phyloP scores from a whole-genome alignment of 2,888 invertebrate species.

The Mythimna pallens region DNA sequence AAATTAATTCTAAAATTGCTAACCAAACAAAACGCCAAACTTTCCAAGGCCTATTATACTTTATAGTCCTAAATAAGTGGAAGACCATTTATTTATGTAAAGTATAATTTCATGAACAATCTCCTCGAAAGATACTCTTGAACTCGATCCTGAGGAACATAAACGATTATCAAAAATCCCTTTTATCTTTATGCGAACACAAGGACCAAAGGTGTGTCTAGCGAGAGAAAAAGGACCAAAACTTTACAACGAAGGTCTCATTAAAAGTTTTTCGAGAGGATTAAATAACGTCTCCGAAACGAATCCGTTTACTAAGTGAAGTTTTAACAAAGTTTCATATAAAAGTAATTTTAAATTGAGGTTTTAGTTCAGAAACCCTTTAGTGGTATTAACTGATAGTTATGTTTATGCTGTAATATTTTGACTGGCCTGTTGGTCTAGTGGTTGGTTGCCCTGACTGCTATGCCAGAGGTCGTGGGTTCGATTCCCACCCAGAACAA shows the following conservation, averaged over 20 bases:
- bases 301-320: slow-evolving; percentile 74
- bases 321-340: slow-evolving; percentile 63
- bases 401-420: slow-evolving; percentile 15
- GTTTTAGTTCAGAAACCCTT: slow-evolving; percentile 47
- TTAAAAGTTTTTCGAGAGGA: slow-evolving; percentile 79
- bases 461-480: no score
- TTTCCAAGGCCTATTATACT: neutral
- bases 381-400: slow-evolving; percentile 15
- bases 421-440: no score
- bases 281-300: slow-evolving; percentile 75
- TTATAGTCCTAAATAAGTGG: no score
- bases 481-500: no score
- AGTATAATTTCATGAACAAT: slow-evolving; percentile 18
- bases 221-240: slow-evolving; percentile 54
- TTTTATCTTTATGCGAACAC: slow-evolving; percentile 54
- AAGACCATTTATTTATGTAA: neutral
- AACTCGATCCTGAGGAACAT: slow-evolving; percentile 31
- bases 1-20: neutral
- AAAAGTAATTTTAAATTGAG: slow-evolving; percentile 69
- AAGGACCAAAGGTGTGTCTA: slow-evolving; percentile 51
- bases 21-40: neutral
- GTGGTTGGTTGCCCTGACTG: no score
- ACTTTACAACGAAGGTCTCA: slow-evolving; percentile 69
- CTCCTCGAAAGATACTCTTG: neutral
- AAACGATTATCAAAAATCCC: slow-evolving; percentile 58